Percentiles rank a stretch among this genome's conserved stretches.
phyloP scores from a whole-genome alignment of 2,797 vertebrate genomes.

The Podargus strigoides region DNA sequence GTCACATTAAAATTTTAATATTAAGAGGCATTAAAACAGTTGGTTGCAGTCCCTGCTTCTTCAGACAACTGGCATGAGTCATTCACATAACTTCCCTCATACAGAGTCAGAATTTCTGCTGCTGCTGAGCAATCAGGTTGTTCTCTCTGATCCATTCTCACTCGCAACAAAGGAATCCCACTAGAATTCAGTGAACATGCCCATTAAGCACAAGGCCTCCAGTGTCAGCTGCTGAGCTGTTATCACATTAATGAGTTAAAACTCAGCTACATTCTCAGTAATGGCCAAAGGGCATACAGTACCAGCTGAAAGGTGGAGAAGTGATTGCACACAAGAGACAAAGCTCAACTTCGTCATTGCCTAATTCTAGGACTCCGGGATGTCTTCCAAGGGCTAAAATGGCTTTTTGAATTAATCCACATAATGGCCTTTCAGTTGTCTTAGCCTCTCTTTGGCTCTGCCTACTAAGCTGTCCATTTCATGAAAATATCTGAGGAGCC shows the following conservation, averaged over 20 bases:
- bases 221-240: conserved; percentile 10
- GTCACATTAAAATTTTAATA: neutral
- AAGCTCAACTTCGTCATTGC: conserved; percentile 46
- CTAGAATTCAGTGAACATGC: neutral
- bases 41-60: neutral
- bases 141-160: neutral
- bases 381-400: conserved; percentile 34
- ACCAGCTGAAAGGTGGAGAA: conserved; percentile 36
- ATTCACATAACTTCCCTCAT: neutral
- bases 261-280: conserved; percentile 8
- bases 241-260: conserved; percentile 56
- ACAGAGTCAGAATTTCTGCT: neutral
- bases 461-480: neutral
- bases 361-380: conserved; percentile 35
- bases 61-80: neutral
- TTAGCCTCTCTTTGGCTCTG: conserved; percentile 14
- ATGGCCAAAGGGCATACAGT: neutral
- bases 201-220: neutral
- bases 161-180: conserved; percentile 16
- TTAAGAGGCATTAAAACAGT: neutral
- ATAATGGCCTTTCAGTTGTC: conserved; percentile 1
- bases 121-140: conserved; percentile 17
- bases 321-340: conserved; percentile 24
- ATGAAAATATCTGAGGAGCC: neutral
- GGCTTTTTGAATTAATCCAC: conserved; percentile 47